phyloP scores from a whole-genome alignment of 2,113 vertebrate species.

The Dasyornis broadbenti region DNA sequence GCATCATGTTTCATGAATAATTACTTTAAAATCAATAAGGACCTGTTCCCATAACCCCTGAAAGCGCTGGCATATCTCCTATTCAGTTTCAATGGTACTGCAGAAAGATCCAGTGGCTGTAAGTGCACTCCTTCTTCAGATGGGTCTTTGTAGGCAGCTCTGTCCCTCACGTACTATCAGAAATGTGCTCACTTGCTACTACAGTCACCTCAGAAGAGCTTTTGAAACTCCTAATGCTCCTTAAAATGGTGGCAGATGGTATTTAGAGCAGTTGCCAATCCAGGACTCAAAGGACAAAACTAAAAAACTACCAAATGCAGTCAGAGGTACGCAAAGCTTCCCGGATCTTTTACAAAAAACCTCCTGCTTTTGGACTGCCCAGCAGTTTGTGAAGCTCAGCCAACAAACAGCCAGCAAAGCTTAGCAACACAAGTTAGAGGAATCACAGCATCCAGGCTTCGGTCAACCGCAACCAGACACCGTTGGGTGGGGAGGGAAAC shows the following conservation, averaged over 20 bases:
- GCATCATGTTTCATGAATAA: neutral
- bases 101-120: neutral
- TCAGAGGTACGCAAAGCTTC: neutral
- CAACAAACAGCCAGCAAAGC: neutral
- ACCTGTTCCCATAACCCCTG: neutral
- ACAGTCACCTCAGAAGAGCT: neutral
- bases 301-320: neutral
- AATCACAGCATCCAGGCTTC: neutral
- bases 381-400: neutral
- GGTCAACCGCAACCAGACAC: neutral
- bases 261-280: neutral
- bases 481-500: rapidly evolving
- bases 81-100: neutral
- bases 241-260: neutral
- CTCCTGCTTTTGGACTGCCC: neutral
- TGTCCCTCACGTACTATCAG: neutral
- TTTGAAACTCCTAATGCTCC: neutral
- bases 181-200: neutral
- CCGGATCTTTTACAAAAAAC: neutral
- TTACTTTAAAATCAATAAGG: neutral
- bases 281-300: neutral
- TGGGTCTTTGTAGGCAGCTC: neutral
- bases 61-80: neutral
- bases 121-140: neutral
- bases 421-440: neutral